phyloP scores from a whole-genome alignment of 2,113 vertebrate species.

The Danio rerio region GRCz12tu NC_133180.1:34742001-34742500 shows the following conservation, averaged over 20 bases:
- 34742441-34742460: background rate
- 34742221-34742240: background rate
- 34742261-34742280: slow-evolving; percentile 3
- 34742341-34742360: background rate
- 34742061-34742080: no score
- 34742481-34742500: background rate
- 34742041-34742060: no score
- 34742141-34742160: no score
- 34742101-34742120: no score
- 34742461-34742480: background rate
- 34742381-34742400: background rate
- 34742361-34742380: background rate
- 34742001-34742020: no score
- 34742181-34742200: no score
- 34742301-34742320: slow-evolving; percentile 1
- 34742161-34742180: no score
- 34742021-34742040: no score
- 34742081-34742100: no score
- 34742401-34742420: slow-evolving; percentile 11
- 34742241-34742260: background rate
- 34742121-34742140: no score
- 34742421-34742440: background rate
- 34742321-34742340: slow-evolving; percentile 2
- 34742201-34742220: no score
- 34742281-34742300: background rate